A percentile compares a stretch with the other conserved stretches of the same genome.
Evolutionary conservation across 2,888 invertebrate species (phyloP).

Genomic region (Charanyca ferruginea): DNA sequence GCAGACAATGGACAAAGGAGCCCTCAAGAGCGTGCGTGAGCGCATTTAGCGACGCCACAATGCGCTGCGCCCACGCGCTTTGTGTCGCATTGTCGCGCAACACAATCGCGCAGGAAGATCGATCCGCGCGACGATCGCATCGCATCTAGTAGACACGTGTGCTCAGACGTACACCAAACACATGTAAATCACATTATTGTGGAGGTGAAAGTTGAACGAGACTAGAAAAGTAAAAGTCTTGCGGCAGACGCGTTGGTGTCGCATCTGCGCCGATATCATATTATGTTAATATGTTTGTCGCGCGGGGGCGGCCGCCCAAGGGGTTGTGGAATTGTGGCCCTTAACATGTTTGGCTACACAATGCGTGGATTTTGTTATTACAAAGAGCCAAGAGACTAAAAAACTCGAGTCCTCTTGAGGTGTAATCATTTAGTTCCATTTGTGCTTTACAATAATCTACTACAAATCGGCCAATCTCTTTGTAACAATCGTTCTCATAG

Average conservation of each 20-base stretch:
- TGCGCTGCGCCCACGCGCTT: slow-evolving; percentile 82
- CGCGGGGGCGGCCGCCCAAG: slow-evolving; percentile 75
- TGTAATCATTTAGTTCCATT: slow-evolving; percentile 78
- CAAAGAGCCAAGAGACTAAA: slow-evolving; percentile 79
- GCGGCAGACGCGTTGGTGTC: slow-evolving; percentile 71
- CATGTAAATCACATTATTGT: slow-evolving; percentile 86
- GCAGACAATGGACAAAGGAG: slow-evolving; percentile 89
- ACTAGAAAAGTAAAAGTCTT: slow-evolving; percentile 88
- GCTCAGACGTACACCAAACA: slow-evolving; percentile 68
- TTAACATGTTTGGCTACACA: slow-evolving; percentile 78
- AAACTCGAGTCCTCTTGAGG: slow-evolving; percentile 76
- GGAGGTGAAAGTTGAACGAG: slow-evolving; percentile 89
- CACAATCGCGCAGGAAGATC: slow-evolving; percentile 82
- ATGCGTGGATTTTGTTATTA: slow-evolving; percentile 80
- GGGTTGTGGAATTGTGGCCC: slow-evolving; percentile 80
- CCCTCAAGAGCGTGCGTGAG: slow-evolving; percentile 75
- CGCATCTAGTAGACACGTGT: slow-evolving; percentile 70
- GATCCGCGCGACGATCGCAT: slow-evolving; percentile 71
- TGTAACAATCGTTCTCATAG: slow-evolving; percentile 76
- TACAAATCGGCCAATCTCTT: slow-evolving; percentile 85
- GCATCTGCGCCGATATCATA: slow-evolving; percentile 83
- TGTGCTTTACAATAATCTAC: slow-evolving; percentile 81
- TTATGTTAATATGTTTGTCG: slow-evolving; percentile 81
- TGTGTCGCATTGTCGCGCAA: slow-evolving; percentile 74
- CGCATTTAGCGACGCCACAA: slow-evolving; percentile 82